phyloP scores from a whole-genome alignment of 2,888 invertebrate species.

The Lamellibrachia columna region DNA sequence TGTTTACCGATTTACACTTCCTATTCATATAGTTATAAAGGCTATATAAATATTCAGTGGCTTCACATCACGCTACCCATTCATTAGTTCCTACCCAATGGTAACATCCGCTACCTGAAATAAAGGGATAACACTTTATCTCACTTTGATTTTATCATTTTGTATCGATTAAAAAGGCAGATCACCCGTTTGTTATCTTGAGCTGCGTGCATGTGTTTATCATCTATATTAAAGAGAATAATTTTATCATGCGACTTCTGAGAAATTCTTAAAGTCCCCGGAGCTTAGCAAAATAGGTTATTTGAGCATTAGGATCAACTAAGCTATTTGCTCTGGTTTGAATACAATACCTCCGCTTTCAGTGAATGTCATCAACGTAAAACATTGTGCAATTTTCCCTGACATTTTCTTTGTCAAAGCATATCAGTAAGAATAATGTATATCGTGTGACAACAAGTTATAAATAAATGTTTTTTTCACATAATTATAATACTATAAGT shows the following conservation, averaged over 20 bases:
- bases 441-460: not conserved
- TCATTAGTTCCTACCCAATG: not conserved
- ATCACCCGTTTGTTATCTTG: not conserved
- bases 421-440: not conserved
- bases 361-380: not conserved
- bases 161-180: not conserved
- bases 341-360: not conserved
- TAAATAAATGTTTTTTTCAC: not conserved
- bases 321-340: not conserved
- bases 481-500: not conserved
- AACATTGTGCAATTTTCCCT: not conserved
- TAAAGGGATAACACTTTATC: not conserved
- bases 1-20: not conserved
- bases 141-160: not conserved
- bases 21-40: constrained; percentile 4
- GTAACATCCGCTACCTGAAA: not conserved
- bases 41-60: not conserved
- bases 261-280: not conserved
- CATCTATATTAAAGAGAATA: not conserved
- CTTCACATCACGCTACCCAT: not conserved
- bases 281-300: not conserved
- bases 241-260: not conserved
- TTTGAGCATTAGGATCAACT: not conserved
- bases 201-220: not conserved
- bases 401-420: not conserved